Conservation (phyloP, 1,140 invertebrate genomes). For the Eupristina koningsbergeri region DNA sequence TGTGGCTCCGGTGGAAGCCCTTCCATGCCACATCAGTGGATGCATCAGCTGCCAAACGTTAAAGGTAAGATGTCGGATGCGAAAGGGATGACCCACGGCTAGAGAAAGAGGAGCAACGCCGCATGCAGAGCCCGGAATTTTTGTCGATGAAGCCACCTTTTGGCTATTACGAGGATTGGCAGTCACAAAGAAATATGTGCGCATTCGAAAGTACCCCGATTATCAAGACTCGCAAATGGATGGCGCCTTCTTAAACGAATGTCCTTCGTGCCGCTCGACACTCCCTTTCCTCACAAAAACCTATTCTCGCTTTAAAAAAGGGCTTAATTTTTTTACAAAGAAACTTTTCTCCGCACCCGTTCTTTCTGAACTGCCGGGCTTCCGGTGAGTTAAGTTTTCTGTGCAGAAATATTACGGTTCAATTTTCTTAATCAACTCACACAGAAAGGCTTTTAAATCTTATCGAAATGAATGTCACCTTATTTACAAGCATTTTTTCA, state of each 20-base stretch:
- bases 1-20: background rate
- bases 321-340: too few relatives aligned
- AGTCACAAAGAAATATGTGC: too few relatives aligned
- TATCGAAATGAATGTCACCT: background rate
- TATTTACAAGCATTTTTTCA: background rate
- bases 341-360: too few relatives aligned
- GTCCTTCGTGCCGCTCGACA: background rate
- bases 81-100: background rate
- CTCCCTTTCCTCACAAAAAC: too few relatives aligned
- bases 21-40: background rate
- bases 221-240: background rate
- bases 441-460: background rate
- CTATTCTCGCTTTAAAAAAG: too few relatives aligned
- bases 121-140: background rate
- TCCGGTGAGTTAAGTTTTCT: too few relatives aligned
- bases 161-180: slow-evolving; percentile 16
- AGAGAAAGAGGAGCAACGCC: background rate
- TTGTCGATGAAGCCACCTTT: background rate
- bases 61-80: too few relatives aligned
- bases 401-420: background rate
- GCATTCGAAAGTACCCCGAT: too few relatives aligned
- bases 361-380: too few relatives aligned
- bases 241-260: background rate
- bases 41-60: too few relatives aligned
- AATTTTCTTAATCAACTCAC: background rate